Evolutionary conservation across 1,140 invertebrate genomes (phyloP).

Genomic region (Mylabris phalerata): DNA sequence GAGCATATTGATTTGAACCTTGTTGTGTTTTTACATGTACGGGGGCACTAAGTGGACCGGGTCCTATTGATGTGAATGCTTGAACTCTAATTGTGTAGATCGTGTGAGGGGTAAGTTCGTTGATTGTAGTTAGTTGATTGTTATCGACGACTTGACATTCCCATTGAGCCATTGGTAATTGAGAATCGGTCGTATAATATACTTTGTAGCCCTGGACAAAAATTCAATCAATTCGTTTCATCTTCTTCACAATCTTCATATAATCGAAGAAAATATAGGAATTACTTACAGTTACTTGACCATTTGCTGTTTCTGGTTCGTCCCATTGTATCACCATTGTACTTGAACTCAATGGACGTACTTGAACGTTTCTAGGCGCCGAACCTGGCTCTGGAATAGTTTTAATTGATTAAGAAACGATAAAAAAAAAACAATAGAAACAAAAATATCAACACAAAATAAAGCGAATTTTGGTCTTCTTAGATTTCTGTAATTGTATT

Average conservation of each 20-base stretch:
- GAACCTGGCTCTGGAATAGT: constrained; percentile 77
- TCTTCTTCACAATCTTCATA: background rate
- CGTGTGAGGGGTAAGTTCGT: constrained; percentile 76
- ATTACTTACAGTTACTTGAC: constrained; percentile 81
- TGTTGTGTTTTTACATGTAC: constrained; percentile 95
- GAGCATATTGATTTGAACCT: constrained; percentile 53
- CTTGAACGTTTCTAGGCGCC: constrained; percentile 88
- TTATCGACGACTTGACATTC: constrained; percentile 88
- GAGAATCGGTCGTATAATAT: constrained; percentile 87
- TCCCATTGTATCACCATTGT: constrained; percentile 97
- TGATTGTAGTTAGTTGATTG: constrained; percentile 88
- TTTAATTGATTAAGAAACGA: background rate
- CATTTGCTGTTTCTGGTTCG: constrained; percentile 93
- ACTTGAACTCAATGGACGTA: constrained; percentile 84
- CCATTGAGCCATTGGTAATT: constrained; percentile 82
- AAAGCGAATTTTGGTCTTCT: no score
- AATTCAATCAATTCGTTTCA: background rate
- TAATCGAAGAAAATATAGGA: background rate
- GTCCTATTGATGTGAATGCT: constrained; percentile 84
- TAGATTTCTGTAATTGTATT: background rate
- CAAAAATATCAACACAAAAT: background rate
- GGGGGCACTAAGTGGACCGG: constrained; percentile 82
- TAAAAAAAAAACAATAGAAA: background rate
- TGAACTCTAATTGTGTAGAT: constrained; percentile 91
- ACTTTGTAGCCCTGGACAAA: constrained; percentile 89